Percentiles rank a stretch among this genome's conserved stretches.
phyloP scores from a whole-genome alignment of 2,888 invertebrate genomes.

The Apoda limacodes region DNA sequence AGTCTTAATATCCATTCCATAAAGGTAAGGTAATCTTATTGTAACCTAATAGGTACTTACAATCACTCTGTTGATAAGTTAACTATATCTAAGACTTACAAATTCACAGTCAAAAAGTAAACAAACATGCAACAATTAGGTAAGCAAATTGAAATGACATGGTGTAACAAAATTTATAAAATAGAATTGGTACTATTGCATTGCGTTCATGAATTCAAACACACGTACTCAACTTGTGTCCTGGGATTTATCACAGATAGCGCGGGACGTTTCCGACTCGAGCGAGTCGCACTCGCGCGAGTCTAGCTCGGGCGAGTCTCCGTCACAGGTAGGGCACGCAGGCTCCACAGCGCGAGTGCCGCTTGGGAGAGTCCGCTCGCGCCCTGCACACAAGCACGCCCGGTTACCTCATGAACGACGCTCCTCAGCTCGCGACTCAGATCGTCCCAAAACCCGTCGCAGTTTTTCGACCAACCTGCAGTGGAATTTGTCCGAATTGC shows the following conservation, averaged over 20 bases:
- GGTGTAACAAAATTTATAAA: too few species aligned
- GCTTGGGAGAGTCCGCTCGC: constrained; percentile 56
- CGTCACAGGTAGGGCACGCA: constrained; percentile 64
- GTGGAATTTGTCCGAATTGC: constrained; percentile 81
- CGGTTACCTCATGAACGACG: constrained; percentile 66
- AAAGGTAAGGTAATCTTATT: too few species aligned
- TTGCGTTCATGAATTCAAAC: constrained; percentile 27
- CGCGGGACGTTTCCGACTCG: constrained; percentile 24
- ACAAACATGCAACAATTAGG: constrained; percentile 45
- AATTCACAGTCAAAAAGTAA: constrained; percentile 21
- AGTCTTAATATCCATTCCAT: constrained; percentile 63
- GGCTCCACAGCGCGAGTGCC: constrained; percentile 50
- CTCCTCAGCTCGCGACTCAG: constrained; percentile 58
- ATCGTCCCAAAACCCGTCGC: constrained; percentile 76
- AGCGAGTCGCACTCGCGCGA: constrained; percentile 14
- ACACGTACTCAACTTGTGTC: constrained; percentile 44
- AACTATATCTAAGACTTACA: too few species aligned
- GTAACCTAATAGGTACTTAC: too few species aligned
- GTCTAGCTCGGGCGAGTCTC: constrained; percentile 17
- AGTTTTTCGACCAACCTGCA: constrained; percentile 83
- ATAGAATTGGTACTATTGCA: too few species aligned
- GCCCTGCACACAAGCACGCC: constrained; percentile 64
- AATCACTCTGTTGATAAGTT: too few species aligned
- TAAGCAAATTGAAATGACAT: too few species aligned
- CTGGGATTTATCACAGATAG: constrained; percentile 53